Conservation (phyloP, 92 coral and sea anemone genomes). For the Porites lobata region DNA sequence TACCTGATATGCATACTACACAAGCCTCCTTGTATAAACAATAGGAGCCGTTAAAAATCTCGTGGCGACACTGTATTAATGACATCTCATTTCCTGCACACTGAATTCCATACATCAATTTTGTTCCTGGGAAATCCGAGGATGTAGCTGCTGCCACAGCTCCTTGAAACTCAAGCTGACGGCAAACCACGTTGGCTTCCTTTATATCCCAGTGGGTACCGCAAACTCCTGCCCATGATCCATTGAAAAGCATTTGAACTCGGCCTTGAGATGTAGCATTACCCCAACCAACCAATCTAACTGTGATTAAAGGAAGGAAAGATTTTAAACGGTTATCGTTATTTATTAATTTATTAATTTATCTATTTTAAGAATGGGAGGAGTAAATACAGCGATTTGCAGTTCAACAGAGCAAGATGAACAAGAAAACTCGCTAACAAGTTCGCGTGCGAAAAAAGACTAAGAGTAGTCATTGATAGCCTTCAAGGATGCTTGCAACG, state of each 20-base stretch:
- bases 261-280: not conserved
- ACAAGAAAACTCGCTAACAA: too few relatives aligned
- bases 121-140: not conserved
- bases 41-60: not conserved
- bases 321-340: too few relatives aligned
- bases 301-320: not conserved
- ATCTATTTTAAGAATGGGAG: too few relatives aligned
- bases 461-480: too few relatives aligned
- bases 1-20: too few relatives aligned
- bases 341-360: too few relatives aligned
- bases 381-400: too few relatives aligned
- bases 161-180: constrained; percentile 10
- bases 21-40: too few relatives aligned
- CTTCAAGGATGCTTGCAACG: too few relatives aligned
- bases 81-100: constrained; percentile 55
- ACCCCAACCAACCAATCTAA: not conserved
- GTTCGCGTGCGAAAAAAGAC: too few relatives aligned
- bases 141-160: not conserved
- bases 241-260: not conserved
- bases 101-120: constrained; percentile 51
- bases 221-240: constrained; percentile 8
- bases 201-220: not conserved
- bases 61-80: constrained; percentile 24
- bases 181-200: constrained; percentile 25
- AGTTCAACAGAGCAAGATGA: too few relatives aligned